Base-by-base conservation (phyloP, 2,113 vertebrate species). In the Malaclemys terrapin region DNA sequence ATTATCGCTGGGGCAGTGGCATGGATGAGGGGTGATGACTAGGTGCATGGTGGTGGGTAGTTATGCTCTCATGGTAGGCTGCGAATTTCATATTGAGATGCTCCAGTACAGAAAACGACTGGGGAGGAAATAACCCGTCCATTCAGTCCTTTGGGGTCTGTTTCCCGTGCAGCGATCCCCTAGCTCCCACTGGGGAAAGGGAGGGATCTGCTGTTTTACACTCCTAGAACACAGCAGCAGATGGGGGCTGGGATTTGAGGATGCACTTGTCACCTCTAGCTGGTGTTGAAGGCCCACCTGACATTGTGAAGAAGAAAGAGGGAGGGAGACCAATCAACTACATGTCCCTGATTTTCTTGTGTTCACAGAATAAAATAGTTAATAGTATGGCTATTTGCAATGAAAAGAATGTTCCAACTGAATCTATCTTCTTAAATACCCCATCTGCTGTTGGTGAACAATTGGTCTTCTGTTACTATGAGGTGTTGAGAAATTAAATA, bases 281-380 rank as follows among this genome's bases (percentile, higher is more conserved):
- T 5, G 1, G 79, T 1, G 22, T 45, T 24, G 10, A 5, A 0
- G 14, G 17, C 2, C 12, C 42, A n/a, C 17, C 59, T 1, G 5
- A 0, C 0, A 6, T 49, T 42, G 20, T 3, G 29, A 1, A 2
- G 49, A 62, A n/a, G 35, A n/a, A 69, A 72, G 29, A 42, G 59
- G 8, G 52, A 8, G 78, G 57, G 52, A 31, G 56, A 2, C 4
- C 82, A 72, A 27, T 49, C 0, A 2, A 1, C 0, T 1, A 12
- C 0, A 29, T 24, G 29, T 16, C 65, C 57, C 29, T 47, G 1
- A 0, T 0, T 81, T 10, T 2, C 6, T 1, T 31, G 35, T 35
- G 2, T 80, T 22, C 24, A 16, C 6, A 10, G 47, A 11, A 25
- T 38, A 5, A 35, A 29, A 13, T 27, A 42, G 7, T 52, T 52